These are phyloP conservation scores for Varecia variegata DNA, from an alignment of 2,797 vertebrate genomes.

Conservation along the genomic window DNA sequence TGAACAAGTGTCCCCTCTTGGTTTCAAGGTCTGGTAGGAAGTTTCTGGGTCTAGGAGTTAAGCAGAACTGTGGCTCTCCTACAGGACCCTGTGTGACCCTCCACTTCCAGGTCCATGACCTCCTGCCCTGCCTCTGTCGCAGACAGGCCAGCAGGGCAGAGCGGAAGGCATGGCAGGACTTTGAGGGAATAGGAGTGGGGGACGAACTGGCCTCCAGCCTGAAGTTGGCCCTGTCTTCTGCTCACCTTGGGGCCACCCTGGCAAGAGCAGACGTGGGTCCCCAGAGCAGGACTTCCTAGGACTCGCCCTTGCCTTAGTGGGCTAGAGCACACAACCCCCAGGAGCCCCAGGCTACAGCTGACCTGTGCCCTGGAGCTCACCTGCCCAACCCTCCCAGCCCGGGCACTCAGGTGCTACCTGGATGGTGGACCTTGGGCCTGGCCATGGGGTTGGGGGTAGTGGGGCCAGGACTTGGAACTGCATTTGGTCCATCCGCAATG, in stretches of 20 bases:
- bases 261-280: no score
- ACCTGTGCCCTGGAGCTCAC: not conserved
- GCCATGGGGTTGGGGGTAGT: no score
- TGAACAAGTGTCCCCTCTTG: not conserved
- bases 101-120: not conserved
- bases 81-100: not conserved
- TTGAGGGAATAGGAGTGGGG: not conserved
- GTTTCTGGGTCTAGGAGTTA: not conserved
- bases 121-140: not conserved
- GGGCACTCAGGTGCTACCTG: not conserved
- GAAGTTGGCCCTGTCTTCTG: not conserved
- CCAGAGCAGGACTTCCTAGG: not conserved
- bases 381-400: not conserved
- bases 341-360: not conserved
- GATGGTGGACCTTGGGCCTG: not conserved
- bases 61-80: not conserved
- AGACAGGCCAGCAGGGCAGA: not conserved
- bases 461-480: not conserved
- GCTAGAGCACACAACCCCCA: not conserved
- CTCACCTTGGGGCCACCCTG: not conserved
- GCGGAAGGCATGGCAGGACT: not conserved
- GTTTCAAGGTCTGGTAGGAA: not conserved
- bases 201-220: not conserved
- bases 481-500: not conserved
- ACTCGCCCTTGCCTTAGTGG: not conserved